Percentiles rank a stretch among this genome's conserved stretches.
phyloP scores from a whole-genome alignment of 2,113 vertebrate genomes.

The Gymnobelideus leadbeateri region DNA sequence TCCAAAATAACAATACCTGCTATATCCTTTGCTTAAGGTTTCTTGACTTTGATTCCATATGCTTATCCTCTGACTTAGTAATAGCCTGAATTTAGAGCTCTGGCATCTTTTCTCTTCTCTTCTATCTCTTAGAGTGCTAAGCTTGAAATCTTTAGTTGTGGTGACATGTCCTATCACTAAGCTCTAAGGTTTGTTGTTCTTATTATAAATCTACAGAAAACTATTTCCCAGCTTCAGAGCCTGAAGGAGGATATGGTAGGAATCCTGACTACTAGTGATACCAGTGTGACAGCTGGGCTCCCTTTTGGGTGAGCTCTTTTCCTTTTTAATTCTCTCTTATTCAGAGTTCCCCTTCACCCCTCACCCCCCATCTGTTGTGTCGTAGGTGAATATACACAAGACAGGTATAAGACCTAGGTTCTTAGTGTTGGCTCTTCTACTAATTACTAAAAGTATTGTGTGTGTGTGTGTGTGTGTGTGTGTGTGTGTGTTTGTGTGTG shows the following conservation, averaged over 20 bases:
- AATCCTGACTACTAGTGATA: neutral
- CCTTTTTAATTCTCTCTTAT: neutral
- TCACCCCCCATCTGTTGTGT: neutral
- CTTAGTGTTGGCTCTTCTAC: neutral
- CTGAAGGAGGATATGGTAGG: neutral
- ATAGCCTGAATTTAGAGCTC: neutral
- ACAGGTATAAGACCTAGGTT: neutral
- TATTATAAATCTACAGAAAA: slow-evolving; percentile 1
- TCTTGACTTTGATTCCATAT: neutral
- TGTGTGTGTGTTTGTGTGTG: no score
- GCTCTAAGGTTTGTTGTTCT: slow-evolving; percentile 14
- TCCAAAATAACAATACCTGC: neutral
- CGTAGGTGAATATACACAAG: neutral
- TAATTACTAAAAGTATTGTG: neutral
- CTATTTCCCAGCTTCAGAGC: neutral
- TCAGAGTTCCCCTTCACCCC: fast-evolving
- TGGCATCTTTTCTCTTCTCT: slow-evolving; percentile 1
- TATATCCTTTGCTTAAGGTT: neutral
- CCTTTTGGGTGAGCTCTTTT: neutral
- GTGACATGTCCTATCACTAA: slow-evolving; percentile 30
- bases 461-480: no score
- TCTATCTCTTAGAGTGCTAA: neutral
- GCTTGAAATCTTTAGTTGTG: slow-evolving; percentile 16
- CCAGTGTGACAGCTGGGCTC: neutral
- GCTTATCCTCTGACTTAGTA: slow-evolving; percentile 33